These are phyloP conservation scores for Ovis canadensis DNA, from an alignment of 2,113 vertebrate species.

Conservation along the genomic window DNA sequence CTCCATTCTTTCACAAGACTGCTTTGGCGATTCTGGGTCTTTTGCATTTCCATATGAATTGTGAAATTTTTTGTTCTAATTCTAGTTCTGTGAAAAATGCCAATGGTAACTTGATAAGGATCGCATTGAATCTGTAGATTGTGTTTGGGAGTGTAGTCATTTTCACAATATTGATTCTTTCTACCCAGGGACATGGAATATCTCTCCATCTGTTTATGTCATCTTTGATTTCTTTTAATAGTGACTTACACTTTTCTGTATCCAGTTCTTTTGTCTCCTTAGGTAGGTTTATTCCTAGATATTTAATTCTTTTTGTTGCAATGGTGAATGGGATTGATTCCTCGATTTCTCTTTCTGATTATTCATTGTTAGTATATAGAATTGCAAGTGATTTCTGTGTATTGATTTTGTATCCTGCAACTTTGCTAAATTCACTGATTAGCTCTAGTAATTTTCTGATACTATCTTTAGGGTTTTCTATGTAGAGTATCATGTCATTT, in stretches of 20 bases:
- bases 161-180: background rate
- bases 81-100: background rate
- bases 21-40: background rate
- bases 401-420: background rate
- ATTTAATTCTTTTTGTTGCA: background rate
- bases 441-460: background rate
- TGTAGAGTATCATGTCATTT: background rate
- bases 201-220: background rate
- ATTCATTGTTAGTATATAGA: background rate
- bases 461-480: background rate
- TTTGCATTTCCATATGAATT: background rate
- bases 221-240: background rate
- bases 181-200: background rate
- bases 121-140: rapidly evolving
- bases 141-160: background rate
- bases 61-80: background rate
- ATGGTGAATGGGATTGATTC: background rate
- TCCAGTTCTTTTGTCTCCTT: background rate
- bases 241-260: background rate
- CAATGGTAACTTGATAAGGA: background rate
- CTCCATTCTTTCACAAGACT: background rate
- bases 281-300: background rate
- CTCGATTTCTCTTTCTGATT: background rate
- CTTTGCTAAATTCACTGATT: background rate
- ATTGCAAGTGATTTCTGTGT: background rate